phyloP scores from a whole-genome alignment of 2,797 vertebrate species.

The Loriculus beryllinus region DNA sequence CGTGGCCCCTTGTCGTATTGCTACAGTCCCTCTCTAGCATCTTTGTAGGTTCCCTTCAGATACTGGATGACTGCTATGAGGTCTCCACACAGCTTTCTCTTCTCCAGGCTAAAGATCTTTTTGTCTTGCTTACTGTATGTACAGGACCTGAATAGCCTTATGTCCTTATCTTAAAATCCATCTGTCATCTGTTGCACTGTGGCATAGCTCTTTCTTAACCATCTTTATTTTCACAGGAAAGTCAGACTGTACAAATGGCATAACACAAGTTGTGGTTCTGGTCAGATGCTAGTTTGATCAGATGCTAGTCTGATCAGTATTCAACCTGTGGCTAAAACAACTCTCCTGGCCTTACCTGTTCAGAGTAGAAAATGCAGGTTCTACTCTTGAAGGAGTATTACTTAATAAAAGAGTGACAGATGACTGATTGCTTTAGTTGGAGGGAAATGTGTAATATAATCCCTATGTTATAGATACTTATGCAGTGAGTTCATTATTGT shows the following conservation, averaged over 20 bases:
- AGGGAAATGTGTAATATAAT: not conserved
- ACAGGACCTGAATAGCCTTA: slow-evolving; percentile 9
- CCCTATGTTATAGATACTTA: not conserved
- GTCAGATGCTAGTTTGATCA: not conserved
- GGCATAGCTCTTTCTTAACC: not conserved
- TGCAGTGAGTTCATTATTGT: not conserved
- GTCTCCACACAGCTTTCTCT: not conserved
- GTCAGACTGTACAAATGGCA: not conserved
- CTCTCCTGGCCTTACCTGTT: not conserved
- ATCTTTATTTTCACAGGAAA: not conserved
- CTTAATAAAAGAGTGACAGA: not conserved
- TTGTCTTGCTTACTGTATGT: slow-evolving; percentile 24
- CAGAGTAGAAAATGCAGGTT: not conserved
- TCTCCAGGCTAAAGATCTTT: not conserved
- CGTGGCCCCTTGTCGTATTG: not conserved
- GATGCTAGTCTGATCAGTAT: not conserved
- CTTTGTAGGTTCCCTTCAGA: not conserved
- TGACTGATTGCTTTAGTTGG: not conserved
- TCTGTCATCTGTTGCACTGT: slow-evolving; percentile 23
- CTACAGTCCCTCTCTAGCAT: not conserved
- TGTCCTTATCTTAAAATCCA: slow-evolving; percentile 1
- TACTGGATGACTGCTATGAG: not conserved
- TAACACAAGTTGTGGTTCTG: not conserved
- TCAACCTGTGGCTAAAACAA: not conserved
- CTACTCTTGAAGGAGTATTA: not conserved